Base-by-base conservation (phyloP, 2,113 vertebrate species). In the Picathartes gymnocephalus region DNA sequence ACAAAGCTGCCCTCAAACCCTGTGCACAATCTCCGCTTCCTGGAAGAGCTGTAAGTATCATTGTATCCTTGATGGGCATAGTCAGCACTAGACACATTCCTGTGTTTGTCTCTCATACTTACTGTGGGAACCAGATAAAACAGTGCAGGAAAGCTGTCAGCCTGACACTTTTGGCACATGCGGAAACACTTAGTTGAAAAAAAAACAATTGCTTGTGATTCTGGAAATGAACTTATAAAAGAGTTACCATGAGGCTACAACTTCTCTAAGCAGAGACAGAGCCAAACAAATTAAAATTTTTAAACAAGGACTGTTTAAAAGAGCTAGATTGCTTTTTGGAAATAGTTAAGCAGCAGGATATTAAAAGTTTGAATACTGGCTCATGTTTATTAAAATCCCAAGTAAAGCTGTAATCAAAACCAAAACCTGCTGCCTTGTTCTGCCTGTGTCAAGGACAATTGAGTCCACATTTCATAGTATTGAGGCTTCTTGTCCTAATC, bases 21-120 rank as follows among this genome's bases (percentile, higher is more conserved):
- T 33, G 97, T 99, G 92, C 97, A 98, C 96, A 98, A 97, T 69
- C 98, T 99, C 60, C 98, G 98, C 96, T 99, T 99, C 97, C 98
- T 99, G 87, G 99, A 99, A 97, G 99, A 99, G 96, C 96, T 99
- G 99, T 99, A 97, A 98, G 99, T 99, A 97, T 85, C 92, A 33
- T 93, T 83, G 73, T 88, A 71, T 95, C 64, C 84, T 70, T 83
- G 88, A 80, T 61, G 95, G 76, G 48, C 93, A 97, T 70, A 82
- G 91, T 91, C 96, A 86, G 56, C 71, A 22, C 94, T 88, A 80
- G 81, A 82, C 89, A 83, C 94, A 94, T 97, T 96, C 96, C 91
- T 97, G 54, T 58, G 92, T 97, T 97, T 97, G 97, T 97, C 90
- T 97, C 95, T 96, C 48, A 17, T 95, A 69, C 96, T 97, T 97